Percentiles rank a stretch among this genome's conserved stretches.
Evolutionary conservation across 2,888 invertebrate genomes (phyloP).

Genomic region (Ectemnius lituratus): DNA sequence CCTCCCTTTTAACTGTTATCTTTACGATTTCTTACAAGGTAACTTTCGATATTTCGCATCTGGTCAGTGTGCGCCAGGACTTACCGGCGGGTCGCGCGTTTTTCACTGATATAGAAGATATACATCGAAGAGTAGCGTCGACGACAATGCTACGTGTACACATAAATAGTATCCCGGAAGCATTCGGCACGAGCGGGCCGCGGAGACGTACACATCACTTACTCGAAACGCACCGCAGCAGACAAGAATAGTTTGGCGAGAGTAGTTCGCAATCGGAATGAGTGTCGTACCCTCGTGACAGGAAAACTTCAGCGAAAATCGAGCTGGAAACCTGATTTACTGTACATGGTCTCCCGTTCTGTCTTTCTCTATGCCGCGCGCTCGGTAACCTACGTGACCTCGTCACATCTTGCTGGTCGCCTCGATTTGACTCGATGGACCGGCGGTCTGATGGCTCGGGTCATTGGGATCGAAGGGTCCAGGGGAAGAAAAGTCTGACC

Average conservation of each 20-base stretch:
- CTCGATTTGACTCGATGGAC: no score
- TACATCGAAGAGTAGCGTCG: slow-evolving; percentile 59
- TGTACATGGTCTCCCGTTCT: slow-evolving; percentile 22
- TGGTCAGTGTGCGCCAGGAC: no score
- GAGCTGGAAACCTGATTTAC: slow-evolving; percentile 34
- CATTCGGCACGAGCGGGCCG: not conserved
- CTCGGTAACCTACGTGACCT: no score
- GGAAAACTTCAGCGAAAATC: slow-evolving; percentile 47
- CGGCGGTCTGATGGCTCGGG: no score
- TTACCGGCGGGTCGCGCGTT: slow-evolving; percentile 65
- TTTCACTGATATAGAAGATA: slow-evolving; percentile 76
- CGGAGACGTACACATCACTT: slow-evolving; percentile 21
- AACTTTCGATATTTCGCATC: no score
- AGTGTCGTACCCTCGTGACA: slow-evolving; percentile 19
- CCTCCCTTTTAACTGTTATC: no score
- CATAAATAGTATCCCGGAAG: slow-evolving; percentile 38
- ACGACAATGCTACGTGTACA: slow-evolving; percentile 64
- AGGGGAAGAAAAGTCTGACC: no score
- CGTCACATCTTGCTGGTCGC: no score
- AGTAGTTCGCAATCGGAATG: slow-evolving; percentile 9
- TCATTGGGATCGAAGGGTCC: no score
- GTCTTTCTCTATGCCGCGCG: no score
- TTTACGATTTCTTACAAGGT: no score
- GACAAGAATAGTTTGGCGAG: slow-evolving; percentile 17
- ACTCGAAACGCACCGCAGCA: slow-evolving; percentile 28